Evolutionary conservation across 1,140 invertebrate genomes (phyloP).

Genomic region (Ceratina calcarata): DNA sequence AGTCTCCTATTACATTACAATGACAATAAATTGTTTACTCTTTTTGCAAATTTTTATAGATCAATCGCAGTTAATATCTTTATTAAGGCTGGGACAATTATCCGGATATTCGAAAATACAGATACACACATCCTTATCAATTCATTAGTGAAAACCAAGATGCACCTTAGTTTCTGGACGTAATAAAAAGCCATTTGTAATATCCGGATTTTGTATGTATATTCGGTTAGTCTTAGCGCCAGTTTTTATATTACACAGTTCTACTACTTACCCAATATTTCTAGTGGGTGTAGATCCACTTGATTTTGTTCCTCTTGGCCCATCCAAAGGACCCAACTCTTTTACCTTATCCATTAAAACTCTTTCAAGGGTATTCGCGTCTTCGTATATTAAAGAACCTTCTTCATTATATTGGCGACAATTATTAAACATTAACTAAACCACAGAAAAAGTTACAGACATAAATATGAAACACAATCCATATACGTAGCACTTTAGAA

Average conservation of each 20-base stretch:
- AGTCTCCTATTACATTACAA: slow-evolving; percentile 71
- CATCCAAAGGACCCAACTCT: slow-evolving; percentile 84
- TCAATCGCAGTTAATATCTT: not conserved
- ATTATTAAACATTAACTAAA: slow-evolving; percentile 95
- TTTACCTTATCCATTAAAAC: slow-evolving; percentile 91
- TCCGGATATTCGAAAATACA: too few species aligned
- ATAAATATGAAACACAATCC: slow-evolving; percentile 4
- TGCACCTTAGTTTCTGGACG: too few species aligned
- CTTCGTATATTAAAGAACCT: slow-evolving; percentile 95
- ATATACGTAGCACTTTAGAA: not conserved
- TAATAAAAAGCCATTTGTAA: too few species aligned
- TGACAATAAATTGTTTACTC: not conserved
- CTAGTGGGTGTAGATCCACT: slow-evolving; percentile 72
- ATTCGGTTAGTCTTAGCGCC: too few species aligned
- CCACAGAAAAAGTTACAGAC: slow-evolving; percentile 69
- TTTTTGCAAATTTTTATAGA: not conserved
- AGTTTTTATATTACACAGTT: not conserved
- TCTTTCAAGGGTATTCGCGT: slow-evolving; percentile 93
- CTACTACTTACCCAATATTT: slow-evolving; percentile 72
- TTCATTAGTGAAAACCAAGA: too few species aligned
- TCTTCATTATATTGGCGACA: slow-evolving; percentile 98
- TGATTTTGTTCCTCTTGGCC: slow-evolving; percentile 67
- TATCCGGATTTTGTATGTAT: too few species aligned
- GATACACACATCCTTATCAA: too few species aligned
- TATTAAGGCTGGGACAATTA: not conserved